Percentiles rank a stretch among this genome's conserved stretches.
These are phyloP conservation scores for Agrypnia vestita DNA, from an alignment of 1,140 invertebrate genomes.

Conservation along the genomic window DNA sequence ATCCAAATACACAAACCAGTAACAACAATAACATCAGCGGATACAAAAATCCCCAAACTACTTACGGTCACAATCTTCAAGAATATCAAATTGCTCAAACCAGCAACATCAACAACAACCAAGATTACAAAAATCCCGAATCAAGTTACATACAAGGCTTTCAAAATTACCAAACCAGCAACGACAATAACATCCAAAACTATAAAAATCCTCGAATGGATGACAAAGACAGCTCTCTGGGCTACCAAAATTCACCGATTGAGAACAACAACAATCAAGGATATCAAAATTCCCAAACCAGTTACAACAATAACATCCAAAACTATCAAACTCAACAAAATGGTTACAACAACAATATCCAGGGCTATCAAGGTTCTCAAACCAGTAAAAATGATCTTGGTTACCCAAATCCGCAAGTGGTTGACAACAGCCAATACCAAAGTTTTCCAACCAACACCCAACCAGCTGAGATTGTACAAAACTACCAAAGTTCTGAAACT, in stretches of 20 bases:
- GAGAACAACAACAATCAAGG: not conserved
- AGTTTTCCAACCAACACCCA: not conserved
- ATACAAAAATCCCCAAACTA: not conserved
- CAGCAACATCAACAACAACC: not conserved
- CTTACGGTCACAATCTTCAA: not conserved
- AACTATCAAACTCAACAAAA: not conserved
- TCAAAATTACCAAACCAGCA: not conserved
- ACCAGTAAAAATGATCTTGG: not conserved
- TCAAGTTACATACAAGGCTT: not conserved
- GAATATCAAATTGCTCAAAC: not conserved
- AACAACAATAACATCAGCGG: not conserved
- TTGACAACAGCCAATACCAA: not conserved
- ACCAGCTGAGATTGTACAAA: not conserved
- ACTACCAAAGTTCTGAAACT: not conserved
- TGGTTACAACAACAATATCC: not conserved
- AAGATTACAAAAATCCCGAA: not conserved
- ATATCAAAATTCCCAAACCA: not conserved
- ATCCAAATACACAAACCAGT: not conserved
- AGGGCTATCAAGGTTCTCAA: not conserved
- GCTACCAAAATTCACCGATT: not conserved
- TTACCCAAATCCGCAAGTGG: not conserved
- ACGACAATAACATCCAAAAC: not conserved
- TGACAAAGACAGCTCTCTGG: not conserved
- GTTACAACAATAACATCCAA: conserved; percentile 7
- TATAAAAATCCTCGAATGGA: not conserved